These are phyloP conservation scores for Caradrina kadenii DNA, from an alignment of 2,888 invertebrate species.

Conservation along the genomic window DNA sequence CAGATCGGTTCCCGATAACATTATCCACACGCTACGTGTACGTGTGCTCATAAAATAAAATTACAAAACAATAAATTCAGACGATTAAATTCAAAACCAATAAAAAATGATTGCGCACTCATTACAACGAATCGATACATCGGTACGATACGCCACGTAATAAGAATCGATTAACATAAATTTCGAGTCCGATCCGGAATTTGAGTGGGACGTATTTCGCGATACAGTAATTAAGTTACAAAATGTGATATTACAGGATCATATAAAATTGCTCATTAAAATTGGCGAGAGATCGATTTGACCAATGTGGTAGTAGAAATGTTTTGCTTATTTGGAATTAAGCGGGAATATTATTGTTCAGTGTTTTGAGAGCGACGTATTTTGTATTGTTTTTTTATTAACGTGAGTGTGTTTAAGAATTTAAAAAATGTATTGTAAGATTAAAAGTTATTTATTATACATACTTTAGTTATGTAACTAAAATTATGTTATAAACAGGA, in stretches of 20 bases:
- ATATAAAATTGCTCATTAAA: slow-evolving; percentile 55
- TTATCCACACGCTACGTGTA: background rate
- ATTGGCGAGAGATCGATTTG: slow-evolving; percentile 26
- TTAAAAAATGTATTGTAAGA: too few species aligned
- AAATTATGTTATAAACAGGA: too few species aligned
- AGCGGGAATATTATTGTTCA: background rate
- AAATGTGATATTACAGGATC: slow-evolving; percentile 58
- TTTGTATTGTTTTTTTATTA: too few species aligned
- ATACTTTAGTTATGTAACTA: too few species aligned
- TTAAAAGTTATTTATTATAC: too few species aligned
- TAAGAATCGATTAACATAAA: slow-evolving; percentile 64
- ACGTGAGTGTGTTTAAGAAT: too few species aligned
- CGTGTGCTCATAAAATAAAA: background rate
- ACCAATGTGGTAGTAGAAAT: slow-evolving; percentile 5
- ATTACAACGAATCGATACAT: slow-evolving; percentile 45
- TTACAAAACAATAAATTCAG: slow-evolving; percentile 19
- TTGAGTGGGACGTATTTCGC: slow-evolving; percentile 58
- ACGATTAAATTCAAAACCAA: slow-evolving; percentile 40
- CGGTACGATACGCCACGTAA: slow-evolving; percentile 46
- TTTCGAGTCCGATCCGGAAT: slow-evolving; percentile 50
- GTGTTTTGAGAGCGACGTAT: background rate
- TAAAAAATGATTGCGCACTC: slow-evolving; percentile 49
- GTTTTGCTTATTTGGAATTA: background rate
- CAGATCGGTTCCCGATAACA: background rate
- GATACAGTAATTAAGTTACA: slow-evolving; percentile 60